phyloP scores from a whole-genome alignment of 2,888 invertebrate species.

The Proisotoma minuta region DNA sequence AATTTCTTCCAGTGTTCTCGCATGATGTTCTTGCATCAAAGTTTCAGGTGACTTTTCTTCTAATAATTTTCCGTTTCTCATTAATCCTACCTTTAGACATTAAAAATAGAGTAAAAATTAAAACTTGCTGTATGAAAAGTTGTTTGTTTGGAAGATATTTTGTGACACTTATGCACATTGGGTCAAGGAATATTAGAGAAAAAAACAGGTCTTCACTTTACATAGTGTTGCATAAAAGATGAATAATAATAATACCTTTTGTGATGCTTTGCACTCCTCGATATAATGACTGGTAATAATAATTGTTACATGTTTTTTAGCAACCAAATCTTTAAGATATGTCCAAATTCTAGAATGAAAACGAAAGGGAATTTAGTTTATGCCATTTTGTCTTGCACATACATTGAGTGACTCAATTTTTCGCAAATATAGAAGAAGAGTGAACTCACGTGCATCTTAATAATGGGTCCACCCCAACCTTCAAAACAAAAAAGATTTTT shows the following conservation, averaged over 20 bases:
- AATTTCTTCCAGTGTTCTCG: constrained; percentile 81
- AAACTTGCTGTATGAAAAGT: too few relatives aligned
- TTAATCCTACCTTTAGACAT: constrained; percentile 90
- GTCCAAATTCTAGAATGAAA: constrained; percentile 75
- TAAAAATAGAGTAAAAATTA: too few relatives aligned
- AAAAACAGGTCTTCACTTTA: too few relatives aligned
- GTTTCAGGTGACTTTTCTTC: constrained; percentile 86
- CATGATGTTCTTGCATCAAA: constrained; percentile 68
- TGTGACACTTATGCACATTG: too few relatives aligned
- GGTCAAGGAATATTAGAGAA: too few relatives aligned
- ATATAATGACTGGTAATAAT: constrained; percentile 66
- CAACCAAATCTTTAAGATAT: constrained; percentile 82
- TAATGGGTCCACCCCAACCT: constrained; percentile 78
- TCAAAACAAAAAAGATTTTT: constrained; percentile 49
- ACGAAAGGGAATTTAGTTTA: neutral
- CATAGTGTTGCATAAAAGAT: too few relatives aligned
- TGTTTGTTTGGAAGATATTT: too few relatives aligned
- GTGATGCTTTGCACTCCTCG: constrained; percentile 26
- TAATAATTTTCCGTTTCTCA: constrained; percentile 82
- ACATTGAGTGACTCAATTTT: too few relatives aligned
- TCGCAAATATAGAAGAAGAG: neutral
- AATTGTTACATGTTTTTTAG: constrained; percentile 83
- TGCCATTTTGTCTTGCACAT: too few relatives aligned
- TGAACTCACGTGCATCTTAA: constrained; percentile 68
- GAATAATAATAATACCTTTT: constrained; percentile 11